phyloP scores from a whole-genome alignment of 92 coral and sea anemone species.

The Epizoanthus stellaris region DNA sequence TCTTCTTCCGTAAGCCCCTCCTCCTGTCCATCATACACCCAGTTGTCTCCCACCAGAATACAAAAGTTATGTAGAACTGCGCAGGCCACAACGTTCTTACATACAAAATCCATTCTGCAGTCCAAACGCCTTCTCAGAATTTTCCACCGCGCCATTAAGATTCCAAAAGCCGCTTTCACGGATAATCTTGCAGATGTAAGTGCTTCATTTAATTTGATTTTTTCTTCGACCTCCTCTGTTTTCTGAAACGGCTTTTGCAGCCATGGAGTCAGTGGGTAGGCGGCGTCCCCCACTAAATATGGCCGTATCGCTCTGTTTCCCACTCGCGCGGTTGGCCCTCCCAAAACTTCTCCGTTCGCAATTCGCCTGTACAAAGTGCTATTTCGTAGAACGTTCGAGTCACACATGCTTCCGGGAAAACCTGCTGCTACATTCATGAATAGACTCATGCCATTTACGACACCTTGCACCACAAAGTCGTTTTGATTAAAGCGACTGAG shows the following conservation, averaged over 20 bases:
- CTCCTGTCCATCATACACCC: slow-evolving; percentile 6
- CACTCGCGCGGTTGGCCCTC: neutral
- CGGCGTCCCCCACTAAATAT: neutral
- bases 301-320: slow-evolving; percentile 6
- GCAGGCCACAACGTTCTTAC: slow-evolving; percentile 9
- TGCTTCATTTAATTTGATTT: neutral
- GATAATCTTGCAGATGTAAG: slow-evolving; percentile 17
- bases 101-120: slow-evolving; percentile 19
- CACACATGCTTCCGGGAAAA: slow-evolving; percentile 19
- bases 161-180: slow-evolving; percentile 6
- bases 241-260: slow-evolving; percentile 14
- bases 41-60: slow-evolving; percentile 14
- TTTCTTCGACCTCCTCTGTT: neutral
- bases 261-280: neutral
- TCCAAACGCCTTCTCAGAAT: slow-evolving; percentile 1
- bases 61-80: slow-evolving; percentile 15
- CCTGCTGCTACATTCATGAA: slow-evolving; percentile 16
- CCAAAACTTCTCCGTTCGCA: neutral
- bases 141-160: slow-evolving; percentile 6
- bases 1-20: slow-evolving; percentile 3
- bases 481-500: neutral
- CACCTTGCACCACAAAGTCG: slow-evolving; percentile 11
- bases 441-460: slow-evolving; percentile 4
- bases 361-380: slow-evolving; percentile 9
- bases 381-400: slow-evolving; percentile 21